These are phyloP conservation scores for Temnothorax nylanderi DNA, from an alignment of 1,140 invertebrate genomes.

Conservation along the genomic window DNA sequence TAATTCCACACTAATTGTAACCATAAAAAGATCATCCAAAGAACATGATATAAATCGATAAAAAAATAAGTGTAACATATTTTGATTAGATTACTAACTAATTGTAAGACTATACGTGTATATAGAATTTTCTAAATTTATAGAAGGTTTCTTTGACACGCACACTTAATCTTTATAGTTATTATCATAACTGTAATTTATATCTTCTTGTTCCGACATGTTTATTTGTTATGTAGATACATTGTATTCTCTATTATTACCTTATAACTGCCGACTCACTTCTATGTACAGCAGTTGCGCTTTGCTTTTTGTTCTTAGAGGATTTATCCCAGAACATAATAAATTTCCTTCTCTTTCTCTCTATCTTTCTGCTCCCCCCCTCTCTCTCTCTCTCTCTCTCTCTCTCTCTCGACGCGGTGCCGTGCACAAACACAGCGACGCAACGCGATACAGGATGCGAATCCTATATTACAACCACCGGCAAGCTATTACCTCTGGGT, in stretches of 20 bases:
- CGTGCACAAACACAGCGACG: constrained; percentile 51
- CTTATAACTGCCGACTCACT: constrained; percentile 58
- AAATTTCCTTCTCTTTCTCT: constrained; percentile 49
- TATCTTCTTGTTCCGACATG: constrained; percentile 44
- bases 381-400: neutral
- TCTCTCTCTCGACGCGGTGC: constrained; percentile 28
- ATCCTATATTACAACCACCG: constrained; percentile 72
- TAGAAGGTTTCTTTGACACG: neutral
- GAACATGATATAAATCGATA: neutral
- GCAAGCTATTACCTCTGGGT: constrained; percentile 68
- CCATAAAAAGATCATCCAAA: neutral
- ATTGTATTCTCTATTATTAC: constrained; percentile 54
- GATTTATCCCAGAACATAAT: constrained; percentile 59
- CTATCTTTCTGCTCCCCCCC: neutral
- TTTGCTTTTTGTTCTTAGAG: constrained; percentile 58
- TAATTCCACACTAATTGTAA: neutral
- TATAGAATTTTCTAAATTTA: neutral
- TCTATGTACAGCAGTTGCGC: constrained; percentile 24
- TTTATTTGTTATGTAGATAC: constrained; percentile 55
- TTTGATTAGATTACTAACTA: neutral
- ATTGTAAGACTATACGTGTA: neutral
- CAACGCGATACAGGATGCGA: constrained; percentile 68
- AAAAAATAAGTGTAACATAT: neutral
- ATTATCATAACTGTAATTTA: constrained; percentile 39
- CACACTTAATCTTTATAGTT: constrained; percentile 24